A percentile compares a stretch with the other conserved stretches of the same genome.
Evolutionary conservation across 2,113 vertebrate species (phyloP).

Genomic region (Australoheros scitulus): DNA sequence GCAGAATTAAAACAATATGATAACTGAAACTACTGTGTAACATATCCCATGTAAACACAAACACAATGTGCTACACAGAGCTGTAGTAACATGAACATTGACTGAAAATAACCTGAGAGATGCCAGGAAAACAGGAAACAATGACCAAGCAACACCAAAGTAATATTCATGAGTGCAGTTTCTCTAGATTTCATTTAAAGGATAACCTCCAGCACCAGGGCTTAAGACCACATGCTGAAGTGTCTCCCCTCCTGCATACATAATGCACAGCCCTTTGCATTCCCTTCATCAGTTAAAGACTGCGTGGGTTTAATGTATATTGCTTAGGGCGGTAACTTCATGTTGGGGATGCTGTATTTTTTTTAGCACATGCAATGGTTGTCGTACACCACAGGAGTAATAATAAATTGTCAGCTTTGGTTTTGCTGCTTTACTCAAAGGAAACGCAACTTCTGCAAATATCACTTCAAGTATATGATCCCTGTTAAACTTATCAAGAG

Average conservation of each 20-base stretch:
- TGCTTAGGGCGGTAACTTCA: background rate
- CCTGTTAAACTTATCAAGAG: background rate
- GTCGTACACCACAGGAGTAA: background rate
- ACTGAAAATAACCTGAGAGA: background rate
- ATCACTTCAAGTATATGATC: background rate
- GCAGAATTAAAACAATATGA: constrained; percentile 16
- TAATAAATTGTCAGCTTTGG: background rate
- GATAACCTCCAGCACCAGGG: background rate
- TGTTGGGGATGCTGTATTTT: background rate
- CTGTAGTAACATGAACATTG: background rate
- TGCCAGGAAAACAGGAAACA: background rate
- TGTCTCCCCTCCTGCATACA: background rate
- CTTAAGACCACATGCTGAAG: background rate
- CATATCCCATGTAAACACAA: background rate
- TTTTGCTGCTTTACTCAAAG: background rate
- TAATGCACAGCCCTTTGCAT: background rate
- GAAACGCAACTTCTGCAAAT: background rate
- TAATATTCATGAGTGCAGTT: background rate
- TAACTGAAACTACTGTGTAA: constrained; percentile 1
- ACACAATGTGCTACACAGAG: background rate
- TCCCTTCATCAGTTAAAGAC: constrained; percentile 2
- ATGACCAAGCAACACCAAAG: background rate
- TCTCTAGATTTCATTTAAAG: background rate
- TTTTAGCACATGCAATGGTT: background rate
- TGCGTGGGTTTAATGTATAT: background rate